Base-by-base conservation (phyloP, 1,140 invertebrate genomes). In the Drosophila nigromelanica region DNA sequence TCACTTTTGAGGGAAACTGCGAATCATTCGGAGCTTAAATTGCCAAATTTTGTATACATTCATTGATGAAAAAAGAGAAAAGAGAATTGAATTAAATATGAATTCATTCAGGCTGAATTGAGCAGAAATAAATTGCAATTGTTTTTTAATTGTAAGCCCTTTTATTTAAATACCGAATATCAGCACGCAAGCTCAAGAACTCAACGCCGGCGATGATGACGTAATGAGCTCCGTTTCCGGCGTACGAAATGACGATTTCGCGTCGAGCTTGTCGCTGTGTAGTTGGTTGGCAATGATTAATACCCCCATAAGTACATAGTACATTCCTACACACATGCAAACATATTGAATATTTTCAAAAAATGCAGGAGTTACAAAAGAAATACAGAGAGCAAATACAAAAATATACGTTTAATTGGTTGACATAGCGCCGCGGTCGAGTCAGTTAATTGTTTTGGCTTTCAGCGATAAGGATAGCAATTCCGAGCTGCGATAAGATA, bases 211-310 rank as follows among this genome's bases (percentile, higher is more conserved):
- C 40, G 21, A 54, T 39, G 60, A 58, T 75, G 73, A 76, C 73
- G 73, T 76, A 76, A 76, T 52, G 18, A 64, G 37, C 39, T 39
- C 7, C 39, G 52, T 67, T 72, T 76, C 69, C 73, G 70, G 69
- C 56, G 62, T 55, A 59, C 39, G 54, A 18, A 69, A 42, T 59
- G 27, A 35, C 45, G 56, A 15, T 56, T 72, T 45, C 54, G n/a
- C 47, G 68, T 58, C 55, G 63, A 60, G 58, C 72, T 83, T 80
- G 48, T 48, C 24, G 40, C 24, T 45, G 3, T 47, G 4, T 27
- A 27, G 27, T 27, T 71, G 43, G 18, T 70, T 71, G 43, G 61
- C 50, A 45, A 85, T 85, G 80, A 85, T 63, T 85, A 80, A 85
- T 85, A 69, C 59, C 60, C 60, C 33, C 58, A 55, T 39, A 55